Evolutionary conservation across 2,888 invertebrate species (phyloP).

Genomic region (Metalampra italica): DNA sequence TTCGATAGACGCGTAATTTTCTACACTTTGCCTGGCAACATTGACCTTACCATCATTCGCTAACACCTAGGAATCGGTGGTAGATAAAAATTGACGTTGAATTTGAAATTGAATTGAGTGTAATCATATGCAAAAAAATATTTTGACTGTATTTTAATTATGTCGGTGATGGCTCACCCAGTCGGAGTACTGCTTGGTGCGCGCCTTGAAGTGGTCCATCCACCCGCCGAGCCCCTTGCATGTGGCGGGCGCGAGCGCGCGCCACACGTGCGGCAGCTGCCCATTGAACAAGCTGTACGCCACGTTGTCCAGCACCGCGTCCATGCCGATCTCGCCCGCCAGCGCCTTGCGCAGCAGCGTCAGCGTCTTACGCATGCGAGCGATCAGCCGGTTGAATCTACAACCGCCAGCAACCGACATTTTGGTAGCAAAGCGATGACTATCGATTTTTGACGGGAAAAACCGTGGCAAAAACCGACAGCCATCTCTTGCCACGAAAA

Average conservation of each 20-base stretch:
- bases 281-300: constrained; percentile 91
- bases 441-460: too few species aligned
- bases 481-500: too few species aligned
- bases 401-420: not conserved
- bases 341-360: constrained; percentile 88
- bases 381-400: constrained; percentile 87
- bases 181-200: constrained; percentile 84
- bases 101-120: too few species aligned
- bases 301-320: constrained; percentile 89
- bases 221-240: constrained; percentile 91
- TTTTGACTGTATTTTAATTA: too few species aligned
- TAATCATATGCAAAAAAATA: too few species aligned
- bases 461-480: too few species aligned
- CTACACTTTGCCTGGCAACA: too few species aligned
- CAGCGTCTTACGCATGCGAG: constrained; percentile 83
- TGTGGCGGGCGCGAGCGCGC: constrained; percentile 89
- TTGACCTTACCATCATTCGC: too few species aligned
- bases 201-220: constrained; percentile 89
- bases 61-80: too few species aligned
- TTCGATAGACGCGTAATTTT: too few species aligned
- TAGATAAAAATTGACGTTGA: too few species aligned
- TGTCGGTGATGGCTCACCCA: too few species aligned
- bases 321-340: constrained; percentile 96
- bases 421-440: not conserved
- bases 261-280: constrained; percentile 88